Base-by-base conservation (phyloP, 2,888 invertebrate species). In the Drosophila tripunctata region DNA sequence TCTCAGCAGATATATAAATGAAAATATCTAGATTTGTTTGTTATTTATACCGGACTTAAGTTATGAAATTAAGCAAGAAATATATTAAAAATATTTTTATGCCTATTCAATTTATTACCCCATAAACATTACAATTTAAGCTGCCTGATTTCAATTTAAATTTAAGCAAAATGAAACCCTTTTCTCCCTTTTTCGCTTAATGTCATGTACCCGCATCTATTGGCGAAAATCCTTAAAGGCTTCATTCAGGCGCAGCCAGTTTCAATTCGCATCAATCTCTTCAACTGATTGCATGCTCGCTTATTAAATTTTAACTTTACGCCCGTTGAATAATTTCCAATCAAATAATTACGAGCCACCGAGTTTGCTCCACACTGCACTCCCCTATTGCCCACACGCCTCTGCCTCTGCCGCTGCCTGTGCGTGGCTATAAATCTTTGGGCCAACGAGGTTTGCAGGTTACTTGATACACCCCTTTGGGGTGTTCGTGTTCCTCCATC, bases 271-370 rank as follows among this genome's bases (percentile, higher is more conserved):
- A 65, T 68, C 69, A 57, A 60, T 67, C 57, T 61, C 56, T 27
- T 56, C 48, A 56, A 38, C 67, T 65, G 65, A 58, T 62, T 78
- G 75, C 78, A 56, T 65, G 78, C 48, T 35, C 21, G 56, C 27
- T 73, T 77, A 77, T 77, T 77, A 73, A 80, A 77, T 80, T 77
- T 77, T 66, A 61, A 77, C 75, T 67, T 80, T 67, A 74, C 66
- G 67, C 69, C 56, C 66, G 62, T 74, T 78, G 78, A 78, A 81
- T 78, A 75, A 78, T 78, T 81, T 72, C 75, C 78, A 81, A 78
- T 78, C 76, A 78, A 78, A 78, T 82, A 81, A 78, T 81, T 78
- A 78, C 75, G 58, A 66, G 56, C 67, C 64, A 76, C 40, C 57
- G 75, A 74, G 44, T 74, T 61, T 56, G 54, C 45, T 31, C 38